These are phyloP conservation scores for Anguilla japonica DNA, from an alignment of 2,113 vertebrate species.

Conservation along the genomic window DNA sequence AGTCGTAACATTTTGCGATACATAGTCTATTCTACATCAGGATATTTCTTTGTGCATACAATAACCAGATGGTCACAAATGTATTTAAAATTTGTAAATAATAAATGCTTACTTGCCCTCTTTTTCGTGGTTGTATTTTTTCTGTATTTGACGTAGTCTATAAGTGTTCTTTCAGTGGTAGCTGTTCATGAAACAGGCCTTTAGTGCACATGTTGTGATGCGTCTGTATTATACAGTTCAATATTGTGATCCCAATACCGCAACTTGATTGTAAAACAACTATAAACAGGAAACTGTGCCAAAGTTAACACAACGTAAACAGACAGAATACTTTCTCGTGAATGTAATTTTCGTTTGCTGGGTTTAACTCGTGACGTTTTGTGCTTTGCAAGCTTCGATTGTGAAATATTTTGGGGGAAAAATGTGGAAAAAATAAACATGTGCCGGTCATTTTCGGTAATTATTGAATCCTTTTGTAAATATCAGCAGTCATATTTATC, in stretches of 20 bases:
- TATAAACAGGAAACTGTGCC: conserved; percentile 96
- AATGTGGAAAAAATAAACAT: conserved; percentile 89
- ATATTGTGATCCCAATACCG: conserved; percentile 94
- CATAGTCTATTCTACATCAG: conserved; percentile 41
- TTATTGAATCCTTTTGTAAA: conserved; percentile 91
- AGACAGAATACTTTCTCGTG: conserved; percentile 90
- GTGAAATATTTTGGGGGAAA: conserved; percentile 93
- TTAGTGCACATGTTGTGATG: conserved; percentile 77
- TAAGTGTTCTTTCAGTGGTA: conserved; percentile 85
- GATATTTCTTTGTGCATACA: conserved; percentile 38
- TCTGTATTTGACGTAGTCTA: conserved; percentile 79
- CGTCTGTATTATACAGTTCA: conserved; percentile 91
- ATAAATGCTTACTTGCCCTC: conserved; percentile 64
- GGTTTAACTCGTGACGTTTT: conserved; percentile 97
- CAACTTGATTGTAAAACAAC: conserved; percentile 95
- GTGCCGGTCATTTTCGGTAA: conserved; percentile 90
- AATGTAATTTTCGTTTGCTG: conserved; percentile 99
- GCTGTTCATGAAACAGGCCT: conserved; percentile 78
- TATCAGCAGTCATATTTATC: conserved; percentile 99
- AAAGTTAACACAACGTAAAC: conserved; percentile 88
- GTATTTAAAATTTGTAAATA: conserved; percentile 46
- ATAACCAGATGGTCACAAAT: conserved; percentile 59
- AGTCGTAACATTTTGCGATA: conserved; percentile 54
- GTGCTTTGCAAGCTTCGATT: conserved; percentile 96
- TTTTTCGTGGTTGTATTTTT: conserved; percentile 75